These are phyloP conservation scores for Platerodrilus igneus DNA, from an alignment of 2,888 invertebrate species.

Conservation along the genomic window DNA sequence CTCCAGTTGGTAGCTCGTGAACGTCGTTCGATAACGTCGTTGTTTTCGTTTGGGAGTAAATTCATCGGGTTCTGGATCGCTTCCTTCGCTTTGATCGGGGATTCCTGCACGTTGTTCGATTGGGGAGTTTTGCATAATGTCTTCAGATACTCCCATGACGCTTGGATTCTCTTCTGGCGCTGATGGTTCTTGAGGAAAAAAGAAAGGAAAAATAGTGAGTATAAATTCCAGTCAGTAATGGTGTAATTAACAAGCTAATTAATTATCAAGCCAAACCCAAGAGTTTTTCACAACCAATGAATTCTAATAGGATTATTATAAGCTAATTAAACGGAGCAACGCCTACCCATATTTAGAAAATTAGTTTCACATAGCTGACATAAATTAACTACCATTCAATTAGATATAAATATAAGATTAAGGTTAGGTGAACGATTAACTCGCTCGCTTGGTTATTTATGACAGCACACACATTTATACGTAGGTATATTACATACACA, in stretches of 20 bases:
- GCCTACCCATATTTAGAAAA: constrained; percentile 1
- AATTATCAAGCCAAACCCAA: constrained; percentile 2
- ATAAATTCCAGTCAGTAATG: constrained; percentile 1
- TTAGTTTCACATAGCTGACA: not conserved
- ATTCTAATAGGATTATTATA: constrained; percentile 1
- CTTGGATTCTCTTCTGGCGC: constrained; percentile 42
- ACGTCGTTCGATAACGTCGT: constrained; percentile 87
- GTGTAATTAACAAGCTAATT: too few relatives aligned
- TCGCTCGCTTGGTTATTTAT: too few relatives aligned
- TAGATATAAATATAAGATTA: too few relatives aligned
- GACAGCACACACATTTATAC: too few relatives aligned
- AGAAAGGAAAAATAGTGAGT: not conserved
- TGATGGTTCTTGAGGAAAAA: constrained; percentile 42
- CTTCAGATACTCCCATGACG: constrained; percentile 47
- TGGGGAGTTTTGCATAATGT: constrained; percentile 39
- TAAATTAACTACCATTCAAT: too few relatives aligned
- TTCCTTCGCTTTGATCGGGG: constrained; percentile 51
- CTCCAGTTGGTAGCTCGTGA: constrained; percentile 91
- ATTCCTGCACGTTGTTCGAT: constrained; percentile 32
- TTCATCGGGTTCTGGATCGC: constrained; percentile 63
- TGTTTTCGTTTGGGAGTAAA: constrained; percentile 87
- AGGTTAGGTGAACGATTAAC: too few relatives aligned
- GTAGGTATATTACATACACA: too few relatives aligned
- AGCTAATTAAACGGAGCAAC: not conserved
- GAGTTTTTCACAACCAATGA: not conserved